Percentiles rank a stretch among this genome's conserved stretches.
Evolutionary conservation across 2,797 vertebrate species (phyloP).

Genomic region (Amblyopsis hoosieri): DNA sequence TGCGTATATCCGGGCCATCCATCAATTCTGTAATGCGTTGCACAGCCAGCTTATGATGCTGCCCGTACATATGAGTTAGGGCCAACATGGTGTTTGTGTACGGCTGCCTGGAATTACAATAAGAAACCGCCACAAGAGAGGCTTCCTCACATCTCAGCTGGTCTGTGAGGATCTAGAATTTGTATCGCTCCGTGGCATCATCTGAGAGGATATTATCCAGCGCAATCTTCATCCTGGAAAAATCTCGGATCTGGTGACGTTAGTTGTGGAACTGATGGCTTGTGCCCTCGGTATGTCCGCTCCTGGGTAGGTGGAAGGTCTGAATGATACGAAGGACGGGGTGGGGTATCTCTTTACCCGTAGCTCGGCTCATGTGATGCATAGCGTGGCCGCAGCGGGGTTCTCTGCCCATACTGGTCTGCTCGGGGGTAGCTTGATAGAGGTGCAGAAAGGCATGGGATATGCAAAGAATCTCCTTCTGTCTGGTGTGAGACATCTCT

Average conservation of each 20-base stretch:
- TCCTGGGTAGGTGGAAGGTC: not conserved
- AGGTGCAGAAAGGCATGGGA: not conserved
- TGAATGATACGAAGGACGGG: not conserved
- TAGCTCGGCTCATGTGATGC: not conserved
- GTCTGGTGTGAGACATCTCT: too few species aligned
- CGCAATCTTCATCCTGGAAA: slow-evolving; percentile 9
- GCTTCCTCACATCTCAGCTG: slow-evolving; percentile 29
- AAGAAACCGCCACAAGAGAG: slow-evolving; percentile 15
- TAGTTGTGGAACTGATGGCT: slow-evolving; percentile 8
- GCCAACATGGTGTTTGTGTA: slow-evolving; percentile 18
- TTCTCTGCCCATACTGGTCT: not conserved
- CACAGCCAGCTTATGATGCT: too few species aligned
- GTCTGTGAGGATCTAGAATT: slow-evolving; percentile 29
- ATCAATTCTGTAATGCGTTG: too few species aligned
- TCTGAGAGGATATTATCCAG: slow-evolving; percentile 5
- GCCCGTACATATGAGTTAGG: too few species aligned
- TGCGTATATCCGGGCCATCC: too few species aligned
- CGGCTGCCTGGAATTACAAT: slow-evolving; percentile 13
- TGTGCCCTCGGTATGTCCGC: slow-evolving; percentile 3
- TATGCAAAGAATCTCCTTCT: too few species aligned
- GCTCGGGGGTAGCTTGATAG: not conserved
- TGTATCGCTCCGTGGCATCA: not conserved
- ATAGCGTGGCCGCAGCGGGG: not conserved
- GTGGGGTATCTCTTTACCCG: too few species aligned
- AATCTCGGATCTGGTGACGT: not conserved